Percentiles rank a stretch among this genome's conserved stretches.
Evolutionary conservation across 2,113 vertebrate genomes (phyloP).

Genomic region (Stigmatopora argus): DNA sequence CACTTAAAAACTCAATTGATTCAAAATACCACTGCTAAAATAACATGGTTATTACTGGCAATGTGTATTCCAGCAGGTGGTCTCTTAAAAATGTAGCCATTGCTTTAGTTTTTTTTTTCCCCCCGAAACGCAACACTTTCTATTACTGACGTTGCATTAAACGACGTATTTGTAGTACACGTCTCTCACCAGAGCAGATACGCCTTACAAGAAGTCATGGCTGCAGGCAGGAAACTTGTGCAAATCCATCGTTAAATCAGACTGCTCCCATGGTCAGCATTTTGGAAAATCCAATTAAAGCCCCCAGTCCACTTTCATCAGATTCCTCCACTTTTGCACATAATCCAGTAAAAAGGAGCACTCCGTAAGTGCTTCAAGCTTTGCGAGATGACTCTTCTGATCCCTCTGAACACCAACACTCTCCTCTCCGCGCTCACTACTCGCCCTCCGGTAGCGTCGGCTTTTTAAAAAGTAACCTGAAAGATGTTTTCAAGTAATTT

Average conservation of each 20-base stretch:
- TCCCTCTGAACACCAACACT: constrained; percentile 16
- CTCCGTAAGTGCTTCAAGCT: constrained; percentile 17
- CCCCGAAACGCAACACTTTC: constrained; percentile 2
- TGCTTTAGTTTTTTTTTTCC: constrained; percentile 5
- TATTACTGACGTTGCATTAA: not conserved
- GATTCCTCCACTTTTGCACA: constrained; percentile 8
- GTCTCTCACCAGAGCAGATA: not conserved
- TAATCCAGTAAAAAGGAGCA: constrained; percentile 9
- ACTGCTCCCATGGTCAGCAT: constrained; percentile 8
- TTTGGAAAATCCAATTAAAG: constrained; percentile 22
- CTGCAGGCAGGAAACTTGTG: not conserved
- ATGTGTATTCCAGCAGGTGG: not conserved
- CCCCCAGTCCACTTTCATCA: constrained; percentile 14
- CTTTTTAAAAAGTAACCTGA: constrained; percentile 34
- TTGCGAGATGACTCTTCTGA: constrained; percentile 21
- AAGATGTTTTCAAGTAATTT: constrained; percentile 48
- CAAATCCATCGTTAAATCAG: constrained; percentile 6
- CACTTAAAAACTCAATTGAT: too few relatives aligned
- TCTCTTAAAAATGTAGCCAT: not conserved
- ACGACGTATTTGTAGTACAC: constrained; percentile 2
- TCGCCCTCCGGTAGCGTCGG: constrained; percentile 15
- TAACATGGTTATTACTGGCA: not conserved
- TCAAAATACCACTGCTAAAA: too few relatives aligned
- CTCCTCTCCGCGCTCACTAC: not conserved
- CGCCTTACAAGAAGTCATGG: not conserved